phyloP scores from a whole-genome alignment of 2,888 invertebrate species.

The Agrenia bidenticulata region DNA sequence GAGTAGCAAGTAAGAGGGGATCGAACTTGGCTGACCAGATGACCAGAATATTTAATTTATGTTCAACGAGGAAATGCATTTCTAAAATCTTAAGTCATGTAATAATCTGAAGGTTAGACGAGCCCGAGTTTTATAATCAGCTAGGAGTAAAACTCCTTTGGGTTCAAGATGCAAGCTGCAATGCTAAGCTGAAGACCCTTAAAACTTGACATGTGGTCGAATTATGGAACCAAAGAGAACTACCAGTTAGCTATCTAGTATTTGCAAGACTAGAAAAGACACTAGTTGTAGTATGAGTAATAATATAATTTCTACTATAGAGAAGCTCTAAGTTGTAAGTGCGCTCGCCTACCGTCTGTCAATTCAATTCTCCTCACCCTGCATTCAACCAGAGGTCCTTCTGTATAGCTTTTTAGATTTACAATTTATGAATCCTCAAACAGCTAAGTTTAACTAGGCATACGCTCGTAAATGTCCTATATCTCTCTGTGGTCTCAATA shows the following conservation, averaged over 20 bases:
- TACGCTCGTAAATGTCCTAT: not conserved
- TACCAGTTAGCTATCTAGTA: no score
- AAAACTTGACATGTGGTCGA: conserved; percentile 23
- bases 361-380: conserved; percentile 16
- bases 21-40: no score
- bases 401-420: not conserved
- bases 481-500: not conserved
- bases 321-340: no score
- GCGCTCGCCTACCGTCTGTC: conserved; percentile 42
- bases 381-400: conserved; percentile 5
- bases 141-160: not conserved
- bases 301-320: no score
- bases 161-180: not conserved
- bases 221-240: conserved; percentile 9
- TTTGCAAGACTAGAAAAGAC: no score
- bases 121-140: not conserved
- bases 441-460: no score
- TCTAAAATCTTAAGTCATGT: not conserved
- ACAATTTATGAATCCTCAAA: no score
- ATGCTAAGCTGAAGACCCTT: not conserved
- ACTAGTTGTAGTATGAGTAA: no score
- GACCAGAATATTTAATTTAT: not conserved
- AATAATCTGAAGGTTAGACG: not conserved
- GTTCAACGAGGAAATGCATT: not conserved
- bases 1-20: no score